These are phyloP conservation scores for Plagodis dolabraria DNA, from an alignment of 2,888 invertebrate species.

Conservation along the genomic window DNA sequence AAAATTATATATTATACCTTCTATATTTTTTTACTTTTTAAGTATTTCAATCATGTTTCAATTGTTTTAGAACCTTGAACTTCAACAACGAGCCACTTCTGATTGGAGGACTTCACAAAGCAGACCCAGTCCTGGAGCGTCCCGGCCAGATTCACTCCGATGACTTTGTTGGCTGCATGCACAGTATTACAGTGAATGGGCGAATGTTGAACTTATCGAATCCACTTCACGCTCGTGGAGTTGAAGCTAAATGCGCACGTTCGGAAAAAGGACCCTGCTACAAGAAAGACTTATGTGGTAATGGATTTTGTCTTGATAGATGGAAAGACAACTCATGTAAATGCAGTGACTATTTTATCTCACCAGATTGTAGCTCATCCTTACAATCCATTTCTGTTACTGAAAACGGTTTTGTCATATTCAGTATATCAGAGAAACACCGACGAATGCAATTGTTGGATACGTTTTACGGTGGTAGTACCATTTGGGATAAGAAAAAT, in stretches of 20 bases:
- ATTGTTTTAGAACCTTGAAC: constrained; percentile 91
- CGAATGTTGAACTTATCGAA: constrained; percentile 91
- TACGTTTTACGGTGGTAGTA: constrained; percentile 89
- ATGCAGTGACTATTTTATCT: constrained; percentile 88
- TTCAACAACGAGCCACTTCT: constrained; percentile 95
- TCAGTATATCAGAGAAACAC: constrained; percentile 92
- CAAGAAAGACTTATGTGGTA: constrained; percentile 80
- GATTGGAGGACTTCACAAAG: constrained; percentile 93
- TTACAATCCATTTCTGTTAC: constrained; percentile 92
- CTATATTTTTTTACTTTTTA: too few species aligned
- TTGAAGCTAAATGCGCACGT: constrained; percentile 91
- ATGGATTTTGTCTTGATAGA: constrained; percentile 91
- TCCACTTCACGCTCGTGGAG: constrained; percentile 89
- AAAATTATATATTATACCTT: too few species aligned
- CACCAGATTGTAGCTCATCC: constrained; percentile 92
- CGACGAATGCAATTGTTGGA: constrained; percentile 94
- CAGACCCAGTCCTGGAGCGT: constrained; percentile 94
- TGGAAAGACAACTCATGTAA: constrained; percentile 92
- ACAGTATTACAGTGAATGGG: constrained; percentile 95
- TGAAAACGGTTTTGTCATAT: constrained; percentile 91
- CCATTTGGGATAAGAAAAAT: constrained; percentile 86
- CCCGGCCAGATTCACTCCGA: constrained; percentile 96
- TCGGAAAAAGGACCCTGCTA: constrained; percentile 88
- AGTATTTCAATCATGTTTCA: too few species aligned
- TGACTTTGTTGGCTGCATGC: constrained; percentile 97